Evolutionary conservation across 2,113 vertebrate species (phyloP).

Genomic region (Rhea americana): DNA sequence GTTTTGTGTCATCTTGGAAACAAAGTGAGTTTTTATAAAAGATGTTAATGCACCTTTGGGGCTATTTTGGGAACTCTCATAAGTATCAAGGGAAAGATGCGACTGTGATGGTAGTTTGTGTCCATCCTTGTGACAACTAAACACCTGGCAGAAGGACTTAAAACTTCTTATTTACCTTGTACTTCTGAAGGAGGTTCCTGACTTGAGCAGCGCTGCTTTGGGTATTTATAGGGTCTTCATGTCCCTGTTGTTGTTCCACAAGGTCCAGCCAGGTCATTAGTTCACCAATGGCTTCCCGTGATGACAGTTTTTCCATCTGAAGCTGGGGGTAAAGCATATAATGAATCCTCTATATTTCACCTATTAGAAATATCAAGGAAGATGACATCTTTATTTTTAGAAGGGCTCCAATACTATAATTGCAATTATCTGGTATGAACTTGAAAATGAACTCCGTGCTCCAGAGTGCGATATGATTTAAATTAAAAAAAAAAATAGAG

Average conservation of each 20-base stretch:
- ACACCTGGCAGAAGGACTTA: neutral
- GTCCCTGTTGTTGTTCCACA: slow-evolving; percentile 68
- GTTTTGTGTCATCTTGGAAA: neutral
- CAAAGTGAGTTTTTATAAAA: neutral
- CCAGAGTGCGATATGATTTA: neutral
- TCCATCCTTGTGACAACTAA: neutral
- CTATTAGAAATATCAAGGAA: slow-evolving; percentile 35
- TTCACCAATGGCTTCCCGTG: slow-evolving; percentile 82
- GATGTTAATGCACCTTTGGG: neutral
- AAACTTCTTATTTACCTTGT: slow-evolving; percentile 79
- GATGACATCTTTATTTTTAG: slow-evolving; percentile 53
- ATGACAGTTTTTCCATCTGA: slow-evolving; percentile 84
- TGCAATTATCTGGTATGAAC: slow-evolving; percentile 41
- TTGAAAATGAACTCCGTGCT: slow-evolving; percentile 36
- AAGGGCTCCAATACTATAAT: slow-evolving; percentile 40
- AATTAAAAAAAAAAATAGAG: slow-evolving; percentile 9
- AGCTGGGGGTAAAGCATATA: slow-evolving; percentile 74
- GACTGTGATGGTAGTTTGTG: neutral
- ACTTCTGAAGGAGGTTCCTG: slow-evolving; percentile 74
- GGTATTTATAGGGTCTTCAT: neutral
- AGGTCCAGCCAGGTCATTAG: slow-evolving; percentile 79
- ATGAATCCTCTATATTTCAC: slow-evolving; percentile 43
- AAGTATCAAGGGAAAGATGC: neutral
- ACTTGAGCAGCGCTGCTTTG: slow-evolving; percentile 53
- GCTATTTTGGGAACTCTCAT: neutral